phyloP scores from a whole-genome alignment of 2,113 vertebrate genomes.

The Chlorodrepanis virens region DNA sequence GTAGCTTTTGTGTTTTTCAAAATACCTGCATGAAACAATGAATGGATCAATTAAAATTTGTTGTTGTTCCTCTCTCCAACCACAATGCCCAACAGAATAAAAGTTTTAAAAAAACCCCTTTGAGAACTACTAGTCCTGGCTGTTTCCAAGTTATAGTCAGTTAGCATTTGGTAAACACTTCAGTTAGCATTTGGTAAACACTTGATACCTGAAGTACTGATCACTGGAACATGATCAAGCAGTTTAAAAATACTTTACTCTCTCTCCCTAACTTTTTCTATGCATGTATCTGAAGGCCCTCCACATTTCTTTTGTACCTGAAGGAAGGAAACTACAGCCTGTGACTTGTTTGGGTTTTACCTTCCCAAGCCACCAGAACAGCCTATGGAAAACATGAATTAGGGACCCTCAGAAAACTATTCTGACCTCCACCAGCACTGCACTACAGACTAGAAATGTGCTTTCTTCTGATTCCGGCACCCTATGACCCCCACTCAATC shows the following conservation, averaged over 20 bases:
- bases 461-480: not conserved
- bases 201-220: not conserved
- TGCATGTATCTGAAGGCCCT: not conserved
- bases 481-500: not conserved
- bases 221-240: not conserved
- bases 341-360: not conserved
- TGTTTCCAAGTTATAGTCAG: not conserved
- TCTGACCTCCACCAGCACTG: not conserved
- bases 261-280: not conserved
- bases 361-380: not conserved
- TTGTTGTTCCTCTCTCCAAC: not conserved
- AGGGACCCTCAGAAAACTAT: not conserved
- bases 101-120: not conserved
- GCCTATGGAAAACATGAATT: not conserved
- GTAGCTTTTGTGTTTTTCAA: constrained; percentile 73
- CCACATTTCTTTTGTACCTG: not conserved
- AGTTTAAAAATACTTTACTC: not conserved
- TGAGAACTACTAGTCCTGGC: not conserved
- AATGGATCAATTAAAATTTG: not conserved
- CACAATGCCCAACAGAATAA: not conserved
- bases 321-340: not conserved
- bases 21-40: constrained; percentile 73
- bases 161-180: not conserved
- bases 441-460: not conserved
- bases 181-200: not conserved